A percentile compares a stretch with the other conserved stretches of the same genome.
phyloP scores from a whole-genome alignment of 1,140 invertebrate genomes.

The Cydia fagiglandana region DNA sequence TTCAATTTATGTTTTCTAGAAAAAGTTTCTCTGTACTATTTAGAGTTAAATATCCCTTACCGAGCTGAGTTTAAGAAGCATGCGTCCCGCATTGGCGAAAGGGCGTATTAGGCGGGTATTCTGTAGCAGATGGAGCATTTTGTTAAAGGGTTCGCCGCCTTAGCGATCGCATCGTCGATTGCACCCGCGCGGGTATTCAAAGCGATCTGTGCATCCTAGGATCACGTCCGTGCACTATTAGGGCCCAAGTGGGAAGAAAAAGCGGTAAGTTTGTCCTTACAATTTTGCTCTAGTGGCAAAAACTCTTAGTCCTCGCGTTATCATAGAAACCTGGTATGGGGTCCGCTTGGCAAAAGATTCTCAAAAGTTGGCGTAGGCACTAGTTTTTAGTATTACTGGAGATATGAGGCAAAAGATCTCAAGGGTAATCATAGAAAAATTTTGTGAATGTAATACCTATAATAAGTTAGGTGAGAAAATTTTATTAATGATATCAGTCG shows the following conservation, averaged over 20 bases:
- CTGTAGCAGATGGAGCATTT: not conserved
- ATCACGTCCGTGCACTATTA: constrained; percentile 55
- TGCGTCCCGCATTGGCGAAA: not conserved
- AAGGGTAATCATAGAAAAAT: too few species aligned
- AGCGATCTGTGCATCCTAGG: constrained; percentile 69
- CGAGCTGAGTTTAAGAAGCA: not conserved
- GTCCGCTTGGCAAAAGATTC: too few species aligned
- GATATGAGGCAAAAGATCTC: too few species aligned
- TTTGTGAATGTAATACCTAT: too few species aligned
- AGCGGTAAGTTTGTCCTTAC: constrained; percentile 15
- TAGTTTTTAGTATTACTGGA: too few species aligned
- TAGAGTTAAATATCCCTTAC: not conserved
- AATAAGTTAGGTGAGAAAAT: too few species aligned
- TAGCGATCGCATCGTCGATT: constrained; percentile 71
- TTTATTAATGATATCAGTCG: too few species aligned
- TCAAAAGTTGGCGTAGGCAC: too few species aligned
- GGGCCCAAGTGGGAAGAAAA: constrained; percentile 39
- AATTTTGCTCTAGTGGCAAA: too few species aligned
- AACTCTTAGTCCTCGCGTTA: too few species aligned
- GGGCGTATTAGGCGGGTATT: not conserved
- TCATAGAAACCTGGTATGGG: too few species aligned
- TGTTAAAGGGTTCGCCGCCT: constrained; percentile 44
- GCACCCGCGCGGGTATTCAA: constrained; percentile 72
- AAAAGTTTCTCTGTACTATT: not conserved
- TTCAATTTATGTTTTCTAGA: not conserved